Evolutionary conservation across 2,888 invertebrate genomes (phyloP), one percentile per base, ranked within the genome.

Genomic region (Resseliella maxima): DNA sequence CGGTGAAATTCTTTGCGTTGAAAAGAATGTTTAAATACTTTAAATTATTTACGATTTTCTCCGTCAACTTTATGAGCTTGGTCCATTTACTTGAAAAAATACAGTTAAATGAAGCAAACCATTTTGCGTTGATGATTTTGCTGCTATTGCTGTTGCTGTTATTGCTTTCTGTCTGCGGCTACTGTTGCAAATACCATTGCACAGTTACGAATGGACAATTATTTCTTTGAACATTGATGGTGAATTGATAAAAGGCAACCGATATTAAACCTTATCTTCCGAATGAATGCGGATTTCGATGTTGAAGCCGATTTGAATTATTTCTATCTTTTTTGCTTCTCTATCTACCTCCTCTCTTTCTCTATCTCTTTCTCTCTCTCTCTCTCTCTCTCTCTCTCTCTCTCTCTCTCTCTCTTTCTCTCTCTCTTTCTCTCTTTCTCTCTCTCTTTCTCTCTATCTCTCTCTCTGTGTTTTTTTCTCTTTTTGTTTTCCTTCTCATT

Each of bases 221-320:
- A 24, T 59, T 59, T n/a, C 27, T 59, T n/a, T 27, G 59, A 59
- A 27, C 24, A 27, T n/a, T 59, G 24, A 59, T n/a, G 24, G 24
- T n/a, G 12, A 2, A 59, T 59, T 59, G 59, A 59, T 59, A 24
- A 59, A 27, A 59, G 59, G 27, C 59, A 59, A 27, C 27, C 59
- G 27, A 59, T 59, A 59, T 59, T 27, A n/a, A 59, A 59, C 24
- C 59, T 59, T 59, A 59, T 59, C 59, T 59, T 59, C 24, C 59
- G 12, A 59, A 3, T 59, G 59, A 59, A 59, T 59, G 59, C 59
- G 6, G 59, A 59, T 59, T 59, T 24, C 59, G 27, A 50, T 18
- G n/a, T 59, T 24, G 24, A 3, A 24, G 59, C 59, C 46, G 59
- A 59, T 59, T n/a, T 59, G 24, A 59, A 24, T 27, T n/a, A 24